Percentiles rank a stretch among this genome's conserved stretches.
Evolutionary conservation across 2,888 invertebrate genomes (phyloP).

Genomic region (Eremobia ochroleuca): DNA sequence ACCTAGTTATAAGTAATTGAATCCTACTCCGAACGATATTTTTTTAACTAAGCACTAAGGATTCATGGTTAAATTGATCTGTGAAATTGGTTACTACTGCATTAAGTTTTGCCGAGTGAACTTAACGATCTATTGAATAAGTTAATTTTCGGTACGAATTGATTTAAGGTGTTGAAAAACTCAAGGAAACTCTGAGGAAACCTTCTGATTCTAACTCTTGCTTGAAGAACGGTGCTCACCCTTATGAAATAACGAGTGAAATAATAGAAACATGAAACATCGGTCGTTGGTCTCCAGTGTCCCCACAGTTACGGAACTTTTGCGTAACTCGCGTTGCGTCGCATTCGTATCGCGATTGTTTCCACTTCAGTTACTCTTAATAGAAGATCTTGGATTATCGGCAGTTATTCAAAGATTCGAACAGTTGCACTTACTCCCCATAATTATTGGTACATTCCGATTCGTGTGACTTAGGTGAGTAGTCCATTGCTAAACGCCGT

Average conservation of each 20-base stretch:
- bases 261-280: conserved; percentile 56
- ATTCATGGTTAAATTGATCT: not conserved
- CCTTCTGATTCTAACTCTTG: conserved; percentile 20
- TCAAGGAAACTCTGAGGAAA: conserved; percentile 57
- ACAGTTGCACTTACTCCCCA: not conserved
- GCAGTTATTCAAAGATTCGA: conserved; percentile 1
- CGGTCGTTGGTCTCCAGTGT: conserved; percentile 40
- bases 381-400: conserved; percentile 35
- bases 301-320: conserved; percentile 60
- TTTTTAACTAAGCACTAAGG: not conserved
- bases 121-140: not conserved
- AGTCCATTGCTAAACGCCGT: no score
- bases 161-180: conserved; percentile 24
- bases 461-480: no score
- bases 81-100: not conserved
- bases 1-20: not conserved
- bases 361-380: conserved; percentile 64
- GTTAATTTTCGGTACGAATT: conserved; percentile 15
- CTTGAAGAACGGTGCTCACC: conserved; percentile 23
- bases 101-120: not conserved
- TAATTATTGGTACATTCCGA: not conserved
- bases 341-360: conserved; percentile 64
- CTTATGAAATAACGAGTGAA: conserved; percentile 65
- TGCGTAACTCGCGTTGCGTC: conserved; percentile 67
- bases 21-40: not conserved